phyloP scores from a whole-genome alignment of 2,113 vertebrate species.

The Phyllopteryx taeniolatus region DNA sequence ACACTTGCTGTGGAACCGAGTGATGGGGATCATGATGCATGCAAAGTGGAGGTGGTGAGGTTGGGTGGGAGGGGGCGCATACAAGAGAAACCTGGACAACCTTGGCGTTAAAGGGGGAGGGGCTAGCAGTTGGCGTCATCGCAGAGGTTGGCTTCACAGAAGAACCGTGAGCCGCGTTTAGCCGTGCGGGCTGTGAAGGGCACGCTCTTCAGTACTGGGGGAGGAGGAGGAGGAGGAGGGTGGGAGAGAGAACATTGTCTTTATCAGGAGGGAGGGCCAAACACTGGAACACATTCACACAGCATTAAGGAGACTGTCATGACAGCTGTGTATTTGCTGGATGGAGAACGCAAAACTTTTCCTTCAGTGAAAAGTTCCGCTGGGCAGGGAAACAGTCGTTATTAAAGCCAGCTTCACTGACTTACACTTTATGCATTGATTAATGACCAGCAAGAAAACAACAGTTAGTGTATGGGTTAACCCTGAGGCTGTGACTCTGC shows the following conservation, averaged over 20 bases:
- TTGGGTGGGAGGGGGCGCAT: conserved; percentile 42
- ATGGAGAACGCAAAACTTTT: neutral
- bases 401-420: conserved; percentile 1
- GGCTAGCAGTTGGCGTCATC: conserved; percentile 96
- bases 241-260: conserved; percentile 68
- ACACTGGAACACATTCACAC: conserved; percentile 17
- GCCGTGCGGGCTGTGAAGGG: conserved; percentile 97
- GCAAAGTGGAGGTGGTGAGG: conserved; percentile 49
- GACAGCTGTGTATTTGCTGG: neutral
- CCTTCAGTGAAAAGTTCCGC: neutral
- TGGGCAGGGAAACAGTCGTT: neutral
- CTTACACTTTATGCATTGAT: conserved; percentile 21
- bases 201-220: conserved; percentile 93
- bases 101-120: conserved; percentile 71
- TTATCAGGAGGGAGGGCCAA: neutral
- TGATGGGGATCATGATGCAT: conserved; percentile 66
- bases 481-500: conserved; percentile 35
- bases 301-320: conserved; percentile 12
- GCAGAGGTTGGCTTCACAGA: conserved; percentile 93
- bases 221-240: conserved; percentile 52
- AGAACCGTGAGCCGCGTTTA: conserved; percentile 96
- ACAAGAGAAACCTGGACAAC: conserved; percentile 72
- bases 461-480: conserved; percentile 13
- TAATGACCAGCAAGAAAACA: conserved; percentile 25
- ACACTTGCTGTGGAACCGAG: conserved; percentile 18